These are phyloP conservation scores for Stichopus chloronotus DNA, from an alignment of 35 echinoderm and acorn worm genomes.

Conservation along the genomic window DNA sequence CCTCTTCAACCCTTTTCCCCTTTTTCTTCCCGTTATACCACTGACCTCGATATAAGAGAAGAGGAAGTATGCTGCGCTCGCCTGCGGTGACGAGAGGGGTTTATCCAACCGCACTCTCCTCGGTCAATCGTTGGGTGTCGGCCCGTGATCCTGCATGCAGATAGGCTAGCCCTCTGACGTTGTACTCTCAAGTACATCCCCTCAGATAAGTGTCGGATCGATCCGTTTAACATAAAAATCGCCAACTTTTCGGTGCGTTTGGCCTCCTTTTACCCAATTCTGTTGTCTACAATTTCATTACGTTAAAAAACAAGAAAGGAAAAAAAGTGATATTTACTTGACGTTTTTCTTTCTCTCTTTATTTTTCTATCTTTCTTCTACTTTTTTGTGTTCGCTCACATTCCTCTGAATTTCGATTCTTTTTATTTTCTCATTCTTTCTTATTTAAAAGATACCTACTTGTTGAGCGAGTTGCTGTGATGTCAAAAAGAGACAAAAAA, in stretches of 20 bases:
- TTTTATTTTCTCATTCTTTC: neutral
- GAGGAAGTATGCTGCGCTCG: neutral
- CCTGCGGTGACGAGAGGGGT: slow-evolving; percentile 28
- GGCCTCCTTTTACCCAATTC: neutral
- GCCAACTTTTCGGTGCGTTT: slow-evolving; percentile 16
- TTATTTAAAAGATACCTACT: neutral
- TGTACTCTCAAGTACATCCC: slow-evolving; percentile 3
- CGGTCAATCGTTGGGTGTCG: slow-evolving; percentile 8
- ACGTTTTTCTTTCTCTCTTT: neutral
- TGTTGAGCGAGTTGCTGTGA: slow-evolving; percentile 35
- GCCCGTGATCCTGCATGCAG: slow-evolving; percentile 31
- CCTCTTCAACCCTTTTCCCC: neutral
- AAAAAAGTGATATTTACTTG: slow-evolving; percentile 52
- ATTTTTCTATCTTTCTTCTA: neutral
- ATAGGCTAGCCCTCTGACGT: slow-evolving; percentile 12
- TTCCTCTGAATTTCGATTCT: neutral
- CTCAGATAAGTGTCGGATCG: slow-evolving; percentile 10
- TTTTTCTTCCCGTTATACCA: neutral
- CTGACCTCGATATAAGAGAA: slow-evolving; percentile 40
- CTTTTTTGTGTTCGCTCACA: neutral
- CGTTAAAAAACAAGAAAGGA: neutral
- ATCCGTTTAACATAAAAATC: slow-evolving; percentile 39
- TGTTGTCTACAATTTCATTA: slow-evolving; percentile 49
- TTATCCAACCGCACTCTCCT: slow-evolving; percentile 13
- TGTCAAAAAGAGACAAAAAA: slow-evolving; percentile 21